Conservation (phyloP, 2,888 invertebrate genomes). For the Bimastos eiseni region DNA sequence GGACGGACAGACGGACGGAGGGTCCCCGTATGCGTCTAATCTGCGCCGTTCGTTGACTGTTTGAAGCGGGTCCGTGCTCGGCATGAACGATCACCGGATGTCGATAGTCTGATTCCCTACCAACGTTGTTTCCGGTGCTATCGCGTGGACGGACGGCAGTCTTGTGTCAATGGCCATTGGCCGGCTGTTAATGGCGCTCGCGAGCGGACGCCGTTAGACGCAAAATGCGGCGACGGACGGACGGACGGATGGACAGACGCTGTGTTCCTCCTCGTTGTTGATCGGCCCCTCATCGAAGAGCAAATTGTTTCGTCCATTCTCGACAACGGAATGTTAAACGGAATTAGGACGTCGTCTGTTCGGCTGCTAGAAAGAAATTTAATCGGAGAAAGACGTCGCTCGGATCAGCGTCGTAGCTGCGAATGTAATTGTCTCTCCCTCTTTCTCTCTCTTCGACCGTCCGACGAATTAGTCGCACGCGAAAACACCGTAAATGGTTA, state of each 20-base stretch:
- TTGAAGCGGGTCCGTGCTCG: neutral
- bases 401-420: neutral
- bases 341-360: neutral
- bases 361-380: constrained; percentile 15
- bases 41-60: neutral
- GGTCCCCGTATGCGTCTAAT: neutral
- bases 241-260: neutral
- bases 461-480: neutral
- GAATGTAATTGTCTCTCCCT: neutral
- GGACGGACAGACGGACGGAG: neutral
- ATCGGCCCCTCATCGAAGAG: neutral
- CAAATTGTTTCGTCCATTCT: constrained; percentile 13
- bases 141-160: constrained; percentile 5
- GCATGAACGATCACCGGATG: neutral
- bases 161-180: constrained; percentile 6
- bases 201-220: neutral
- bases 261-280: neutral
- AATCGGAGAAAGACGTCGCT: neutral
- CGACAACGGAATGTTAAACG: constrained; percentile 13
- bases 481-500: neutral
- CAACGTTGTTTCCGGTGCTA: constrained; percentile 5
- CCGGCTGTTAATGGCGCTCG: neutral
- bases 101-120: constrained; percentile 1
- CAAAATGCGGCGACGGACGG: neutral
- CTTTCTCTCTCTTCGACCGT: no score